These are phyloP conservation scores for Petrolisthes manimaculis DNA, from an alignment of 2,888 invertebrate genomes.

Conservation along the genomic window DNA sequence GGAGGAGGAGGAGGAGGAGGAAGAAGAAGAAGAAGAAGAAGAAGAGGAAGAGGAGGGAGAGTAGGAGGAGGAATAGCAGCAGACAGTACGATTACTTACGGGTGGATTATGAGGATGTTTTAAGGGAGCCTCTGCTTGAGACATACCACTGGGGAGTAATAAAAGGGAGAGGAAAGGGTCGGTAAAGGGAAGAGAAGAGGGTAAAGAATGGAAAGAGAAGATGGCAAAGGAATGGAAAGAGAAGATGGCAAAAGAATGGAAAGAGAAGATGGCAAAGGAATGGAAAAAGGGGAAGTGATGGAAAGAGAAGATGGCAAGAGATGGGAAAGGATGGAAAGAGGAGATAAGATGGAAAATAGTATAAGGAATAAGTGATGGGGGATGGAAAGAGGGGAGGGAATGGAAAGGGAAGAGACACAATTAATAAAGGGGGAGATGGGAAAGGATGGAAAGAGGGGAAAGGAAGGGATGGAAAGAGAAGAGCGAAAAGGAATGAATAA, in stretches of 20 bases:
- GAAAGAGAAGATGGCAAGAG: slow-evolving; percentile 10
- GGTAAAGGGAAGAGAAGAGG: neutral
- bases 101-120: too few relatives aligned
- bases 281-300: neutral
- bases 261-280: neutral
- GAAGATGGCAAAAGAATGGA: neutral
- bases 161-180: too few relatives aligned
- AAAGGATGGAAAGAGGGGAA: neutral
- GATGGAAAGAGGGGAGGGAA: neutral
- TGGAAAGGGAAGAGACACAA: neutral
- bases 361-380: neutral
- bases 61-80: neutral
- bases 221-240: too few relatives aligned
- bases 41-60: neutral
- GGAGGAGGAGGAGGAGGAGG: too few relatives aligned
- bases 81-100: too few relatives aligned
- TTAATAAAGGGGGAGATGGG: neutral
- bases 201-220: neutral
- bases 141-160: too few relatives aligned
- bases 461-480: neutral
- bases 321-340: neutral
- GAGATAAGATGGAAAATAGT: neutral
- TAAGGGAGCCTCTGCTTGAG: too few relatives aligned
- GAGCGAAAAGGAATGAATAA: neutral
- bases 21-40: neutral